Conservation (phyloP, 2,113 vertebrate species). For the Sinosuthora webbiana region DNA sequence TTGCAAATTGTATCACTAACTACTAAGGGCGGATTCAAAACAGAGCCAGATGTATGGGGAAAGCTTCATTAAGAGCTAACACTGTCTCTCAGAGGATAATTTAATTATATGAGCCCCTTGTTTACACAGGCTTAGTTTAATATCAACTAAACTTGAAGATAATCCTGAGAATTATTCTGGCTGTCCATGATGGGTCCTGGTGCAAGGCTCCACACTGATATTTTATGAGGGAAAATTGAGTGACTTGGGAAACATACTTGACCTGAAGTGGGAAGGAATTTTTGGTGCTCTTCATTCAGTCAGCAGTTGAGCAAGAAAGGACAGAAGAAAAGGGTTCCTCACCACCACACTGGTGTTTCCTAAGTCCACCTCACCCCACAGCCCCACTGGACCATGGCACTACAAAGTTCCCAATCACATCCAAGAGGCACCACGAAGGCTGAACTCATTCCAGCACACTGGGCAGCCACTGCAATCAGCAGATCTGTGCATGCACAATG, state of each 20-base stretch:
- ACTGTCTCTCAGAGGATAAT: not conserved
- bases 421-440: rapidly evolving
- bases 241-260: not conserved
- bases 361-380: not conserved
- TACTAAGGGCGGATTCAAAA: not conserved
- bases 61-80: not conserved
- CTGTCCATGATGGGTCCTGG: not conserved
- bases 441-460: not conserved
- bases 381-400: not conserved
- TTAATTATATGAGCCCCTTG: not conserved
- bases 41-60: not conserved
- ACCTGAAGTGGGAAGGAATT: not conserved
- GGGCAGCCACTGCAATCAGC: not conserved
- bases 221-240: not conserved
- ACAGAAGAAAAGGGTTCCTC: not conserved
- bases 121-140: not conserved
- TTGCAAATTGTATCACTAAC: not conserved
- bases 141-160: not conserved
- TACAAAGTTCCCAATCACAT: not conserved
- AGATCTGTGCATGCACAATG: not conserved
- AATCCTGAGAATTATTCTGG: not conserved
- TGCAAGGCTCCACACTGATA: not conserved
- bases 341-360: not conserved
- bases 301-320: not conserved
- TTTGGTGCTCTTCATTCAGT: rapidly evolving